These are phyloP conservation scores for Xiphophorus birchmanni DNA, from an alignment of 2,797 vertebrate species.

Conservation along the genomic window DNA sequence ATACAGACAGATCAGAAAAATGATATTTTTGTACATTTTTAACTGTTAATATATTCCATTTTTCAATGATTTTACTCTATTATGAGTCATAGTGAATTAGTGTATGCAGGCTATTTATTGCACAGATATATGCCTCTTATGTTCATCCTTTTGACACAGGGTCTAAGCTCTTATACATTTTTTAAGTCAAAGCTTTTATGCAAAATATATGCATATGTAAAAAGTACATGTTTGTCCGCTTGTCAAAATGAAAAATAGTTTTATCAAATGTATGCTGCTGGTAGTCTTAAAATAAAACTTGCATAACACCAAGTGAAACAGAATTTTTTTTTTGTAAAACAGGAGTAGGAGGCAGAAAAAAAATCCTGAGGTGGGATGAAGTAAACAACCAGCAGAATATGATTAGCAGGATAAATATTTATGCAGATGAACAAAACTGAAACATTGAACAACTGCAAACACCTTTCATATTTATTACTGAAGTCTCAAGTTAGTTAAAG, in stretches of 20 bases:
- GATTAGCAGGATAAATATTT: not conserved
- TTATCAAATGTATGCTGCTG: not conserved
- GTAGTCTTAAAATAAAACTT: not conserved
- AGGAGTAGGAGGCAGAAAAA: conserved; percentile 6
- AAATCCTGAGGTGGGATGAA: not conserved
- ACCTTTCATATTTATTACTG: not conserved
- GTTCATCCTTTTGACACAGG: conserved; percentile 15
- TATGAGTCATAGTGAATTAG: conserved; percentile 51
- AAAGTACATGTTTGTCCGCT: not conserved
- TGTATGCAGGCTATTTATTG: conserved; percentile 32
- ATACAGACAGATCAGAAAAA: not conserved
- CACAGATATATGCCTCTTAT: conserved; percentile 24
- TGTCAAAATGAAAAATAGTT: not conserved
- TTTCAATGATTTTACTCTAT: conserved; percentile 16
- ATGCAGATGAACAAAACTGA: not conserved
- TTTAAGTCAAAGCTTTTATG: not conserved
- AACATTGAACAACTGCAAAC: not conserved
- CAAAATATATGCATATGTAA: not conserved
- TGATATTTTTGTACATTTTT: not conserved
- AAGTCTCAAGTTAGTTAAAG: conserved; percentile 6
- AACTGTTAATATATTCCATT: not conserved
- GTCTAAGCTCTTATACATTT: conserved; percentile 4
- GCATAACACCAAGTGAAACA: conserved; percentile 7
- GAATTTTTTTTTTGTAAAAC: not conserved
- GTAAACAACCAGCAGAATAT: conserved; percentile 3